Percentiles rank a stretch among this genome's conserved stretches.
Conservation (phyloP, 1,140 invertebrate species). For the Hesperophylax magnus region DNA sequence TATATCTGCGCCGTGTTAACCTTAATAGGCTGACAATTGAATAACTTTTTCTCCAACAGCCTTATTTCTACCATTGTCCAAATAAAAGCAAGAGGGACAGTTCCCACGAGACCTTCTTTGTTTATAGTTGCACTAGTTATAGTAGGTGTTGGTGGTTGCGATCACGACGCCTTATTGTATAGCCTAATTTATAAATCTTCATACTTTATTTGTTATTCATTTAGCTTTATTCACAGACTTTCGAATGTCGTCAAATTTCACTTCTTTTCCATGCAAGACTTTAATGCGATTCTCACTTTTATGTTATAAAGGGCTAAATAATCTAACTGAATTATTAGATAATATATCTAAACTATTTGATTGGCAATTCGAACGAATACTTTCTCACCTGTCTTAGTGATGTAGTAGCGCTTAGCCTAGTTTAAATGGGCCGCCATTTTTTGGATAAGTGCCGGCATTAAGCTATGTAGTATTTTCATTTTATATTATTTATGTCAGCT, state of each 20-base stretch:
- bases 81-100: conserved; percentile 23
- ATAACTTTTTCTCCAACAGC: conserved; percentile 16
- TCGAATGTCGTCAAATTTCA: conserved; percentile 1
- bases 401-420: too few species aligned
- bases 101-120: conserved; percentile 27
- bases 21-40: conserved; percentile 24
- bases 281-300: background rate
- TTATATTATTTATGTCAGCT: too few species aligned
- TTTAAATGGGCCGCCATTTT: too few species aligned
- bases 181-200: background rate
- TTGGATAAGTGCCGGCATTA: too few species aligned
- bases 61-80: conserved; percentile 28
- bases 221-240: background rate
- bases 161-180: background rate
- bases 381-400: too few species aligned
- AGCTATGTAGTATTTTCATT: too few species aligned
- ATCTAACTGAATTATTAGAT: background rate
- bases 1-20: background rate
- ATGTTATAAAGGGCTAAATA: background rate
- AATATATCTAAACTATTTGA: too few species aligned
- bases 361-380: too few species aligned
- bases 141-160: too few species aligned
- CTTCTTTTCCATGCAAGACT: background rate
- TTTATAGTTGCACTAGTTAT: background rate
- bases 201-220: too few species aligned